Base-by-base conservation (phyloP, 1,140 invertebrate species). In the Drosophila sulfurigaster region DNA sequence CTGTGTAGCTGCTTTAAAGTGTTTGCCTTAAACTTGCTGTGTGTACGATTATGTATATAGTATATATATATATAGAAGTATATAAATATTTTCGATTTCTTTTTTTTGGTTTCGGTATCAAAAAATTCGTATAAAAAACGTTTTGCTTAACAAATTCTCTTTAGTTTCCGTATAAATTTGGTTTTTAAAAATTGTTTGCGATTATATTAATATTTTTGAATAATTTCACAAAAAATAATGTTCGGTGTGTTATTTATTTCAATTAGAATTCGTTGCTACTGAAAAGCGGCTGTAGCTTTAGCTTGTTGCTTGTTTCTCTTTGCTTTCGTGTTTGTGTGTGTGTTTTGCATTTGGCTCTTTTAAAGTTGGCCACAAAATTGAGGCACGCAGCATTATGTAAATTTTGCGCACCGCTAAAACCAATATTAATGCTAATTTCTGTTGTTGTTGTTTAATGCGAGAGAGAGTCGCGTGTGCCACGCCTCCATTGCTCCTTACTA, bases 101-200 rank as follows among this genome's bases (percentile, higher is more conserved):
- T 35, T 25, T 25, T 72, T 81, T 81, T 38, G 51, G 48, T 43
- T 65, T 45, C 8, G 67, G 81, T 88, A 88, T 88, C 78, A 88
- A 88, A 89, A 89, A 89, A 88, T 88, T 72, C 48, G 75, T 88
- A 88, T 88, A 87, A 88, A 88, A 88, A 89, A 85, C 67, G 58
- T 75, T 25, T 82, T 78, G 77, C 83, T 82, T 88, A 87, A 87
- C 83, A 87, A 87, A 88, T 83, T 81, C 60, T 58, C 66, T 38
- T 38, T 75, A 52, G 69, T 83, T 56, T 25, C 45, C 35, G 67
- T 87, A 87, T 59, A 87, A 87, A 83, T 78, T 78, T 87, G 73
- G 77, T 67, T 70, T 25, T 79, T 82, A 69, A 88, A 87, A 87
- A 88, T 87, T 87, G 72, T 87, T 70, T 56, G 25, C 60, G 13